A percentile compares a stretch with the other conserved stretches of the same genome.
Evolutionary conservation across 2,888 invertebrate species (phyloP).

Genomic region (Tuberolachnus salignus): DNA sequence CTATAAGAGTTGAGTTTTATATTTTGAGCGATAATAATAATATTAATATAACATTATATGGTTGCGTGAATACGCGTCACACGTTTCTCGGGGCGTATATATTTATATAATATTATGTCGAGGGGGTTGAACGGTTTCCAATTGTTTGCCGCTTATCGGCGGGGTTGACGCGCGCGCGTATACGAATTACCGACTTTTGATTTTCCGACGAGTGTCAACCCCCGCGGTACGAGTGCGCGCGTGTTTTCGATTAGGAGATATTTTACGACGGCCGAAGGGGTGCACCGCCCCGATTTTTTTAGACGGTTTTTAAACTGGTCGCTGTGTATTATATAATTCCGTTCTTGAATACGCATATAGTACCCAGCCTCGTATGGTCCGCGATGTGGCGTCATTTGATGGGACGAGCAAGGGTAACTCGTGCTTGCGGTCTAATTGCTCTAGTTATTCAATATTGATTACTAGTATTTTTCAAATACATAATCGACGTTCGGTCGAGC

Average conservation of each 20-base stretch:
- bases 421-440: no score
- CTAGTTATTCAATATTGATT: no score
- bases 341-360: background rate
- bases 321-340: background rate
- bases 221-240: background rate
- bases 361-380: no score
- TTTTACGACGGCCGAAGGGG: slow-evolving; percentile 3
- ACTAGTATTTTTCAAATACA: no score
- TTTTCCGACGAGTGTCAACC: slow-evolving; percentile 45
- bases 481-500: no score
- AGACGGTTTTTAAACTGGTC: background rate
- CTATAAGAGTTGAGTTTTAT: background rate
- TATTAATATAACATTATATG: no score
- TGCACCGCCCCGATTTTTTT: background rate
- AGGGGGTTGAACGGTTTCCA: slow-evolving; percentile 43
- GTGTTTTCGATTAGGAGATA: slow-evolving; percentile 42
- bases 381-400: no score
- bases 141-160: slow-evolving; percentile 42
- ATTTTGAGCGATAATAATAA: no score
- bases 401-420: no score
- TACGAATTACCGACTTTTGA: slow-evolving; percentile 40
- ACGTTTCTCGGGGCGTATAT: slow-evolving; percentile 27
- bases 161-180: background rate
- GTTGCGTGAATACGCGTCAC: slow-evolving; percentile 5
- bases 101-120: background rate